phyloP scores from a whole-genome alignment of 2,113 vertebrate species.

The Scomber colias region DNA sequence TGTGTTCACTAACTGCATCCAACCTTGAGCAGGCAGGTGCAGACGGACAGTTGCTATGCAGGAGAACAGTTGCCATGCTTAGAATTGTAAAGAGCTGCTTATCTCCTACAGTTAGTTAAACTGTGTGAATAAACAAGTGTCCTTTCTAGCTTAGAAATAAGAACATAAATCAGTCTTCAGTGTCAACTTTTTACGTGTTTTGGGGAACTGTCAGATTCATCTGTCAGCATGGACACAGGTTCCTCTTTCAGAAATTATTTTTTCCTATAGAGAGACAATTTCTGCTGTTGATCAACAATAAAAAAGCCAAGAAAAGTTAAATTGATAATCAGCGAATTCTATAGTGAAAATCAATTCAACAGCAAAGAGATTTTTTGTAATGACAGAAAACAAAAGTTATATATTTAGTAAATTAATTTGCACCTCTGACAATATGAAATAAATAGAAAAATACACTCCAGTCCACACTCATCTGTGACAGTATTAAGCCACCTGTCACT shows the following conservation, averaged over 20 bases:
- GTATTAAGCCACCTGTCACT: constrained; percentile 32
- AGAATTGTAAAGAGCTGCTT: constrained; percentile 29
- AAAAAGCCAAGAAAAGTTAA: constrained; percentile 9
- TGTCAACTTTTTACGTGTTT: constrained; percentile 17
- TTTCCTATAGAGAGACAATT: constrained; percentile 10
- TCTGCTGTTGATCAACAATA: constrained; percentile 19
- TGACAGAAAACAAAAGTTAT: constrained; percentile 8
- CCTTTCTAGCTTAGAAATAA: constrained; percentile 20
- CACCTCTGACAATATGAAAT: not conserved
- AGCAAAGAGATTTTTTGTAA: constrained; percentile 7
- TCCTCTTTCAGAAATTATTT: constrained; percentile 4
- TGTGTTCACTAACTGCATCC: constrained; percentile 11
- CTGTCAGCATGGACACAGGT: not conserved
- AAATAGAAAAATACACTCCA: not conserved
- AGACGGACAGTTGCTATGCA: constrained; percentile 48
- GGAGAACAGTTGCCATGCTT: constrained; percentile 25
- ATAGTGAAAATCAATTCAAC: not conserved
- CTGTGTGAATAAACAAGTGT: constrained; percentile 21
- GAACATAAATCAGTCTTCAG: constrained; percentile 26
- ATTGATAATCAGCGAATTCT: constrained; percentile 11
- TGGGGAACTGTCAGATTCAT: constrained; percentile 8
- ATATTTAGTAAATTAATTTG: constrained; percentile 20
- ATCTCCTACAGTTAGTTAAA: constrained; percentile 15
- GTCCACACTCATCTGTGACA: not conserved
- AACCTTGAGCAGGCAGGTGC: constrained; percentile 9